Evolutionary conservation across 2,888 invertebrate genomes (phyloP).

Genomic region (Psylliodes chrysocephalus): DNA sequence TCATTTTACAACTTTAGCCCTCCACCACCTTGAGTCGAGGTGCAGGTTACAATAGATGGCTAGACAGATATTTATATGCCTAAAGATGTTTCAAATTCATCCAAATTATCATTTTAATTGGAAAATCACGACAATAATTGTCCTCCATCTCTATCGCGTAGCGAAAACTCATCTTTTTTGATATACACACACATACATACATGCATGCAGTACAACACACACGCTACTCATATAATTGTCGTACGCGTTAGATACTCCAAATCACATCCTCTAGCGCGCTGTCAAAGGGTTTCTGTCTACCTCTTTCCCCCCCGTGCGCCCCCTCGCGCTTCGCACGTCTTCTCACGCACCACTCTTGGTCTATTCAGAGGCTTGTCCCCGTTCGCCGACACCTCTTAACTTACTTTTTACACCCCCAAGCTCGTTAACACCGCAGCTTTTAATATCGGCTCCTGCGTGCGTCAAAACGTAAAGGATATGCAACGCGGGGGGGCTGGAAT

Average conservation of each 20-base stretch:
- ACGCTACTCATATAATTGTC: constrained; percentile 50
- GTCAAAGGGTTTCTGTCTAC: constrained; percentile 52
- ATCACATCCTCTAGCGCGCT: constrained; percentile 50
- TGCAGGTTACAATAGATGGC: no score
- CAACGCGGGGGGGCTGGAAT: constrained; percentile 4
- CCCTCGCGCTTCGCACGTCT: constrained; percentile 32
- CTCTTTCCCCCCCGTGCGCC: constrained; percentile 33
- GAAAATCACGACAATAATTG: background rate
- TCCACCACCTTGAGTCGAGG: no score
- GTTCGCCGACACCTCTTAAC: constrained; percentile 50
- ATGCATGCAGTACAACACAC: constrained; percentile 40
- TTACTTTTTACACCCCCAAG: constrained; percentile 53
- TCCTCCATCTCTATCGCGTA: constrained; percentile 7
- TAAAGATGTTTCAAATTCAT: no score
- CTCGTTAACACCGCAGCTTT: constrained; percentile 52
- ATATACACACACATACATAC: constrained; percentile 22
- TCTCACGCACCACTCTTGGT: constrained; percentile 27
- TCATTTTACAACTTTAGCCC: no score
- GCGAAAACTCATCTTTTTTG: constrained; percentile 1
- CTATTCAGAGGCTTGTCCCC: constrained; percentile 37
- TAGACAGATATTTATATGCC: no score
- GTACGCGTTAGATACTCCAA: constrained; percentile 53
- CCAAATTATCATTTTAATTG: no score
- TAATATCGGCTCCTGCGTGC: constrained; percentile 46
- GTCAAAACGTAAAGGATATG: constrained; percentile 36